Evolutionary conservation across 2,888 invertebrate genomes (phyloP).

Genomic region (Ligdia adustata): DNA sequence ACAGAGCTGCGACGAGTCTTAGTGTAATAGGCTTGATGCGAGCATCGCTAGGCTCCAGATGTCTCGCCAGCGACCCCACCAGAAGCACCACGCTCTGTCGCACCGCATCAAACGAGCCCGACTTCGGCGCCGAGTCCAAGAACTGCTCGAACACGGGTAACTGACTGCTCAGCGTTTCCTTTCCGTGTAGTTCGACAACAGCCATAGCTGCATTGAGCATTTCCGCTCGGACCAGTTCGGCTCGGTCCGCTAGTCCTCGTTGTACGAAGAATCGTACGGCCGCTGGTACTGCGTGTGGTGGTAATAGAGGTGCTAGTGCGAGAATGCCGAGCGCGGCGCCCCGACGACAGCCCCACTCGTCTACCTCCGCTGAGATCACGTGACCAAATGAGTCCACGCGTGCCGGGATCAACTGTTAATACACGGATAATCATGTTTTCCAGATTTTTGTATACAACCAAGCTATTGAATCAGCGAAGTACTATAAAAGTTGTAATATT

Average conservation of each 20-base stretch:
- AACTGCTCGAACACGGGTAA: slow-evolving; percentile 68
- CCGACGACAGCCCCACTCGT: slow-evolving; percentile 95
- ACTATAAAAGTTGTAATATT: no score
- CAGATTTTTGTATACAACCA: background rate
- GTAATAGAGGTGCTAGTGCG: slow-evolving; percentile 89
- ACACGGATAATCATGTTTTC: background rate
- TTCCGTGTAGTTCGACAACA: slow-evolving; percentile 96
- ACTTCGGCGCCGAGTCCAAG: slow-evolving; percentile 96
- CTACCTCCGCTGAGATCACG: slow-evolving; percentile 91
- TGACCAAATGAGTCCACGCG: slow-evolving; percentile 96
- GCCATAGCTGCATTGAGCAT: slow-evolving; percentile 98
- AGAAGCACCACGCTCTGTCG: slow-evolving; percentile 98
- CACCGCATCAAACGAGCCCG: slow-evolving; percentile 94
- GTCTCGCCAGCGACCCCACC: slow-evolving; percentile 98
- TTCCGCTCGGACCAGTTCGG: slow-evolving; percentile 91
- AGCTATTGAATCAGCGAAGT: no score
- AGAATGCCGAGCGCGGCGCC: slow-evolving; percentile 94
- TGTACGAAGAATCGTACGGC: slow-evolving; percentile 93
- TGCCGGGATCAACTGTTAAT: slow-evolving; percentile 89
- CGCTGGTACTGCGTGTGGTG: slow-evolving; percentile 87
- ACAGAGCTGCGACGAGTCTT: slow-evolving; percentile 94
- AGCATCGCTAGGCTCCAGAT: slow-evolving; percentile 95
- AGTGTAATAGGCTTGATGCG: slow-evolving; percentile 97
- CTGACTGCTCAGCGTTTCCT: slow-evolving; percentile 64
- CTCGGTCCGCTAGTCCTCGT: slow-evolving; percentile 93